Evolutionary conservation across 1,140 invertebrate genomes (phyloP), one percentile per base, ranked within the genome.

Genomic region (Calliopsis andreniformis): DNA sequence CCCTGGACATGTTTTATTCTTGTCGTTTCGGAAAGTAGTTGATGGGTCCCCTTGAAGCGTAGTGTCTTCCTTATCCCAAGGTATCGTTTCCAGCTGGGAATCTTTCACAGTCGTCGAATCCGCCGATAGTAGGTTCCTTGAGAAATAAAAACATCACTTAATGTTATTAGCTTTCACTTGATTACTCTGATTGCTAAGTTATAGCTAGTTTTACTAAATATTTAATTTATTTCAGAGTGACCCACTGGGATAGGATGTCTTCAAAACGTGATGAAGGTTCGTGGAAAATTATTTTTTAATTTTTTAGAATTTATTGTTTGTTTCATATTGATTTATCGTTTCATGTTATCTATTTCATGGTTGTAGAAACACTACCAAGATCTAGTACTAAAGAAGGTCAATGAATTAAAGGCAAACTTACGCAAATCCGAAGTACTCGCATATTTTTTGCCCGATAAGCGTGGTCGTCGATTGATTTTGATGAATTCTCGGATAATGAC

Each of bases 351-450:
- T n/a, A n/a, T n/a, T n/a, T n/a, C n/a, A n/a, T n/a, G n/a, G n/a
- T n/a, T n/a, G n/a, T n/a, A n/a, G n/a, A n/a, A n/a, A n/a, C n/a
- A n/a, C n/a, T n/a, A n/a, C n/a, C n/a, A n/a, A n/a, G n/a, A n/a
- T n/a, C n/a, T n/a, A n/a, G 35, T 39, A 39, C 4, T 10, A 10
- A 39, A 39, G 35, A 10, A 39, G 3, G 16, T 47, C 43, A 10
- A 47, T 47, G 43, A n/a, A 47, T 18, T 18, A 6, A 47, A 47
- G 3, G 16, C 16, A 23, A 0, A 30, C 83, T 75, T 89, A 94
- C 93, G 91, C 92, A 71, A 94, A 95, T 79, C 95, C 95, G 71
- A 95, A 90, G 86, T 94, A 94, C 39, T 91, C 88, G 80, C 95
- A 95, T 30, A 94, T 90, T 70, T 93, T 80, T 64, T 80, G 59